Base-by-base conservation (phyloP, 2,888 invertebrate genomes). In the Pandemis corylana region DNA sequence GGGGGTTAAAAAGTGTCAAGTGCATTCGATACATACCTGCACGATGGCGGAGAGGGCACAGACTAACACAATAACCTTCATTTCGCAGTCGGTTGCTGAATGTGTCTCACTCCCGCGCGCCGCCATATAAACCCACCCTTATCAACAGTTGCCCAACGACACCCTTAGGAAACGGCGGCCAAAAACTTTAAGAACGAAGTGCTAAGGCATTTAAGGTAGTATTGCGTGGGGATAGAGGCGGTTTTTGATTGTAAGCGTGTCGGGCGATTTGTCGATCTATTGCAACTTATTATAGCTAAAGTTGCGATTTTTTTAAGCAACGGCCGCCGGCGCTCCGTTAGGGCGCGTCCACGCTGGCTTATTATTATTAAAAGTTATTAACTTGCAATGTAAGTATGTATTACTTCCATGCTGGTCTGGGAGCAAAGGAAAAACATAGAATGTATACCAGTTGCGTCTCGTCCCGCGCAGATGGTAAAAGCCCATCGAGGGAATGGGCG, bases 101-200 rank as follows among this genome's bases (percentile, higher is more conserved):
- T 70, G 51, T 51, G 5, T 7, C 10, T 10, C 13, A 0, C 20
- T n/a, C 10, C 36, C 41, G 1, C 5, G 0, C 42, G 2, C 61
- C 20, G 51, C 49, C 15, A 49, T 72, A 41, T 66, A 67, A 72
- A 67, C 66, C 46, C 10, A 42, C 61, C 71, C 67, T 72, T 67
- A 72, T 72, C 72, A 7, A 0, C 2, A 7, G 20, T 72, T 67
- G 49, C 66, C 3, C 5, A 61, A 72, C n/a, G n/a, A 51, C 51
- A 56, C 59, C 59, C 59, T 59, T 28, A 4, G 4, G 15, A 42
- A 2, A 63, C 2, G 9, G 42, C 63, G 6, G 12, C 1, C 9
- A 49, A 49, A 20, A 13, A 1, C 12, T 49, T 10, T 13, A 49
- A 6, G 15, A 3, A 15, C 7, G 3, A 53, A 15, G 15, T 28